phyloP scores from a whole-genome alignment of 1,140 invertebrate genomes.

The Cephus cinctus region DNA sequence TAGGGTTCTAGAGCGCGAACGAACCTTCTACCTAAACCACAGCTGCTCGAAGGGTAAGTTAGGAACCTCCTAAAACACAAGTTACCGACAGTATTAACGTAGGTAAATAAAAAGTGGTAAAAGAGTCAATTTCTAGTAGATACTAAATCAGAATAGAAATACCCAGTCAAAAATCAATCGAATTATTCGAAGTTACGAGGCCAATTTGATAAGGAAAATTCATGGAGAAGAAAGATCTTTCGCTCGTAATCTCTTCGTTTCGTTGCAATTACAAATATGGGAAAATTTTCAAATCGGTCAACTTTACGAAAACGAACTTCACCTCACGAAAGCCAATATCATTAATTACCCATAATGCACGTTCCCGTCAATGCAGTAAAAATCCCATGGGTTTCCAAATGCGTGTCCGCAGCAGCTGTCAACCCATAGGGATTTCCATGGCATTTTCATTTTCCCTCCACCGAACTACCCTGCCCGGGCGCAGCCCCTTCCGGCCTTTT shows the following conservation, averaged over 20 bases:
- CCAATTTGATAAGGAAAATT: not conserved
- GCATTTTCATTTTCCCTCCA: not conserved
- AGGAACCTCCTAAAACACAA: conserved; percentile 39
- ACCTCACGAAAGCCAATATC: no score
- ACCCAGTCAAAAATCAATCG: not conserved
- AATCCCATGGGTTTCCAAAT: no score
- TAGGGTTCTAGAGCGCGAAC: not conserved
- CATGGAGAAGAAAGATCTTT: not conserved
- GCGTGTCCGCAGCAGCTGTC: not conserved
- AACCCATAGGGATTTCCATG: not conserved
- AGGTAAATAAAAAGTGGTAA: conserved; percentile 3
- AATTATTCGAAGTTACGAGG: not conserved
- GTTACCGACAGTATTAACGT: conserved; percentile 32
- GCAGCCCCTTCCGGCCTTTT: no score
- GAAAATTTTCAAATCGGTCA: no score
- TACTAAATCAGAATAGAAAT: conserved; percentile 1
- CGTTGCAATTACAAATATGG: no score
- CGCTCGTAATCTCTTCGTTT: not conserved
- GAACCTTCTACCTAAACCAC: conserved; percentile 13
- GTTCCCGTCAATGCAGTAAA: no score
- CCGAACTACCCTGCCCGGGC: no score
- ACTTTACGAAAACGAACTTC: no score
- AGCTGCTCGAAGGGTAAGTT: conserved; percentile 38
- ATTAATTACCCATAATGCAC: no score
- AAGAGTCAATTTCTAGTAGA: conserved; percentile 12